phyloP scores from a whole-genome alignment of 2,888 invertebrate genomes.

The Apamea anceps region DNA sequence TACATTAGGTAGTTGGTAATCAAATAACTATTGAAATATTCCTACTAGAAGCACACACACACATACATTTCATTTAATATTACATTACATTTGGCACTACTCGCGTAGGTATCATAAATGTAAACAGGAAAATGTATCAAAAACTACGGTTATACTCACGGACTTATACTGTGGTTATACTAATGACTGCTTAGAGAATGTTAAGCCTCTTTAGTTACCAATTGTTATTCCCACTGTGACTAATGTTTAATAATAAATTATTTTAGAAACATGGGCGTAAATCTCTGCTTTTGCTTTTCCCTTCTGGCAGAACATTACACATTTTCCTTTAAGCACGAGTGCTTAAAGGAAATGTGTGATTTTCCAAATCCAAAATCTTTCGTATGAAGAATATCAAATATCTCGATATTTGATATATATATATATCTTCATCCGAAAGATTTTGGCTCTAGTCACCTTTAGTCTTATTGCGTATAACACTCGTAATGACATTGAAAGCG shows the following conservation, averaged over 20 bases:
- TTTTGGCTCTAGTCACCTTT: not conserved
- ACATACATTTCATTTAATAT: no score
- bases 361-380: no score
- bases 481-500: not conserved
- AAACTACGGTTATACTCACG: slow-evolving; percentile 22
- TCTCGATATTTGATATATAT: not conserved
- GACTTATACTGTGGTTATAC: not conserved
- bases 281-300: not conserved
- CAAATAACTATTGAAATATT: not conserved
- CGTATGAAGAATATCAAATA: no score
- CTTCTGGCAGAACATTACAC: not conserved
- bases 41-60: not conserved
- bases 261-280: not conserved
- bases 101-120: not conserved
- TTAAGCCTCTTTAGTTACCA: not conserved
- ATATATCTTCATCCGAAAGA: not conserved
- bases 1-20: not conserved
- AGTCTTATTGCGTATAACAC: not conserved
- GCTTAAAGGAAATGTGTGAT: no score
- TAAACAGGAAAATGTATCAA: slow-evolving; percentile 48
- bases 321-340: not conserved
- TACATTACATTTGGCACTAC: no score
- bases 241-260: slow-evolving; percentile 10
- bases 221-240: slow-evolving; percentile 10
- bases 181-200: slow-evolving; percentile 1